Base-by-base conservation (phyloP, 2,797 vertebrate species). In the Cetoscarus ocellatus region DNA sequence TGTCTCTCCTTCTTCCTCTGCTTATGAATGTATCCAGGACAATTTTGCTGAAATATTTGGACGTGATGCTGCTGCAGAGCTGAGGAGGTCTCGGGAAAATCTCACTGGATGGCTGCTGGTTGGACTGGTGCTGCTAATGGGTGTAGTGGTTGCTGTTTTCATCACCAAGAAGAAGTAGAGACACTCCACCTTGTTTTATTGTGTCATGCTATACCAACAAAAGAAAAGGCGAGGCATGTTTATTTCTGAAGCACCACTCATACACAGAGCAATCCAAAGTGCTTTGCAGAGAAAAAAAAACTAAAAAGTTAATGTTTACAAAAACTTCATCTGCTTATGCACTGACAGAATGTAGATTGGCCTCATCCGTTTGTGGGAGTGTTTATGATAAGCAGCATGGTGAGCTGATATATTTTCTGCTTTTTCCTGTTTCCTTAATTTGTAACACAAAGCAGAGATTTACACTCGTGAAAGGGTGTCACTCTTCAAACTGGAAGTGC, bases 21-120 rank as follows among this genome's bases (percentile, higher is more conserved):
- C 86, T 17, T 34, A 14, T 5, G 6, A 14, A 34, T 50, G 76
- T 15, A 61, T 75, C 0, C 92, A 98, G 96, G 95, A 96, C 77
- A 91, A 88, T 36, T 98, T 98, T 70, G 96, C 96, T 82, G 92
- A 95, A 72, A 92, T 97, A n/a, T 98, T 97, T 0, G 96, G 96
- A 40, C 94, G 92, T 3, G 83, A 95, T 0, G 94, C 95, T 1
- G 95, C 95, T 10, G 96, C 95, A 11, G 94, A 95, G 67, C 90
- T 89, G 63, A 89, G 95, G 67, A 94, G 95, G 59, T 92, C 93
- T 76, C 94, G 93, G 85, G 95, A 97, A 76, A 88, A 86, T 61
- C 86, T 96, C 89, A 96, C 92, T 88, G 94, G 90, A 75, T 97
- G 96, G 96, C 92, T 97, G 83, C 90, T 96, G 77, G 94, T 95